These are phyloP conservation scores for Chromoteleia sp. DNA, from an alignment of 2,888 invertebrate genomes.

Conservation along the genomic window DNA sequence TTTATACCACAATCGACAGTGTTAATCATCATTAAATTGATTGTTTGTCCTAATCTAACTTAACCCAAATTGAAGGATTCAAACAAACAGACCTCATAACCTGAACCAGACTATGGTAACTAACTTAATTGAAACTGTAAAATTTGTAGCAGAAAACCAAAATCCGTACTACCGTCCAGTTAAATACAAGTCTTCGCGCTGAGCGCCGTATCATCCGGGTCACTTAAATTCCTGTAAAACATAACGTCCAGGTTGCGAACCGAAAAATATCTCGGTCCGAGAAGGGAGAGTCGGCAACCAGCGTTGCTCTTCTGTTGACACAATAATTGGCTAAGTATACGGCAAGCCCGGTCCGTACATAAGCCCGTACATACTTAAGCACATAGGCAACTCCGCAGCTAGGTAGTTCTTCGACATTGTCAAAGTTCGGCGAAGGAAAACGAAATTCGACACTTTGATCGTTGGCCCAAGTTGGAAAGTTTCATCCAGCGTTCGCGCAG, in stretches of 20 bases:
- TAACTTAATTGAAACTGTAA: no score
- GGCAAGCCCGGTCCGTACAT: slow-evolving; percentile 16
- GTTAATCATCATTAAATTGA: no score
- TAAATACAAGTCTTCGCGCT: no score
- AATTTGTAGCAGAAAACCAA: no score
- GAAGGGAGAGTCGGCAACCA: slow-evolving; percentile 19
- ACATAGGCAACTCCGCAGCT: slow-evolving; percentile 29
- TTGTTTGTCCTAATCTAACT: no score
- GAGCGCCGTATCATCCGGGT: no score
- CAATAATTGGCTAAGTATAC: slow-evolving; percentile 60
- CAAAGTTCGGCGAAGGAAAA: slow-evolving; percentile 62
- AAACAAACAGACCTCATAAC: no score
- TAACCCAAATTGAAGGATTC: no score
- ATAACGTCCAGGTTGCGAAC: not conserved
- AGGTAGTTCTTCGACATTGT: slow-evolving; percentile 38
- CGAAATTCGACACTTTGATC: slow-evolving; percentile 68
- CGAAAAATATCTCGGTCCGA: not conserved
- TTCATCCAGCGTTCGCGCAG: slow-evolving; percentile 39
- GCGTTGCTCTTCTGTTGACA: slow-evolving; percentile 26
- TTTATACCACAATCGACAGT: no score
- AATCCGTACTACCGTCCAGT: no score
- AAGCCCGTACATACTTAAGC: slow-evolving; percentile 40
- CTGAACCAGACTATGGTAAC: no score
- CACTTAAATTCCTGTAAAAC: not conserved
- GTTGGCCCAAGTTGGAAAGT: slow-evolving; percentile 62